Percentiles rank a stretch among this genome's conserved stretches.
These are phyloP conservation scores for Varanus komodoensis DNA, from an alignment of 2,113 vertebrate genomes.

Conservation along the genomic window DNA sequence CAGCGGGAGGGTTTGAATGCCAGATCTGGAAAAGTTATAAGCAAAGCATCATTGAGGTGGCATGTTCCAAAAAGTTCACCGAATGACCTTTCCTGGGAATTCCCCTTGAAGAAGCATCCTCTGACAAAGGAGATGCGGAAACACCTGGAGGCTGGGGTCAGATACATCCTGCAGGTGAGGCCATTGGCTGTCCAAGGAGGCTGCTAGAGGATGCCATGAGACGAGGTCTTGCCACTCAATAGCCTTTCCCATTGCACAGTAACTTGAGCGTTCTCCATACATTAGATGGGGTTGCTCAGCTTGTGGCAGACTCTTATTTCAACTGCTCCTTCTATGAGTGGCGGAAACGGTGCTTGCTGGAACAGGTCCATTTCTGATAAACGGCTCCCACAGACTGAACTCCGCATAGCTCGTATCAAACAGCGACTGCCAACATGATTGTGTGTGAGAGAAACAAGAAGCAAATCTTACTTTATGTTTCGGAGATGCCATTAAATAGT, in stretches of 20 bases:
- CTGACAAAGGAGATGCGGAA: neutral
- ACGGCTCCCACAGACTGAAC: neutral
- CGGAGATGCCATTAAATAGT: neutral
- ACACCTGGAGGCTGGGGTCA: neutral
- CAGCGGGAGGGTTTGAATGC: conserved; percentile 60
- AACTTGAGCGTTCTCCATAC: neutral
- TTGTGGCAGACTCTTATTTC: neutral
- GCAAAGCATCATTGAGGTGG: conserved; percentile 51
- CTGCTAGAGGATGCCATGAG: neutral
- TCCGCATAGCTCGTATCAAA: neutral
- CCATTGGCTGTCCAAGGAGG: neutral
- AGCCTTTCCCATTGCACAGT: no score
- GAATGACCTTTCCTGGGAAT: conserved; percentile 42
- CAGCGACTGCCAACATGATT: no score
- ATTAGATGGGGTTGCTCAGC: conserved; percentile 5
- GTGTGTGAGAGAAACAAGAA: neutral
- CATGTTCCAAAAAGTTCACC: conserved; percentile 47
- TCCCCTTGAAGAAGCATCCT: conserved; percentile 39
- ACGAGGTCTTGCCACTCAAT: neutral
- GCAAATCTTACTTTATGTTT: neutral
- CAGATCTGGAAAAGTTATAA: conserved; percentile 58
- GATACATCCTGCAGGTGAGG: neutral
- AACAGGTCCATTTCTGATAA: neutral
- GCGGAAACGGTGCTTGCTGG: neutral
- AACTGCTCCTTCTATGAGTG: no score